phyloP scores from a whole-genome alignment of 2,888 invertebrate species.

The Chironomus tentans region DNA sequence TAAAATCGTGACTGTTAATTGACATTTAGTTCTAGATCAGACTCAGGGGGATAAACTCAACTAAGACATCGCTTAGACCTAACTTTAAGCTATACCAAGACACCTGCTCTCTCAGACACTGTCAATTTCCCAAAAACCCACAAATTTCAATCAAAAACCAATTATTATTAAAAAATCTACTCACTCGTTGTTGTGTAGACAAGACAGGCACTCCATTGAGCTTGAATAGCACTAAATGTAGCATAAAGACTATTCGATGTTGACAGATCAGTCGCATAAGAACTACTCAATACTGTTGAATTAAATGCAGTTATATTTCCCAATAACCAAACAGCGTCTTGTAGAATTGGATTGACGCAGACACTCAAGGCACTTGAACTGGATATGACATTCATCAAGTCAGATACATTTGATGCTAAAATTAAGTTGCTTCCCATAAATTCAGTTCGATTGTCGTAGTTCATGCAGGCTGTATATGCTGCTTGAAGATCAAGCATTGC shows the following conservation, averaged over 20 bases:
- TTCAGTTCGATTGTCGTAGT: background rate
- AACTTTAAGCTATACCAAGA: too few species aligned
- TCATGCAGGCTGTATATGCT: background rate
- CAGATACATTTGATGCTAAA: background rate
- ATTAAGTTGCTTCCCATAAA: background rate
- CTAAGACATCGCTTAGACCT: too few species aligned
- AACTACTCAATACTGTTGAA: background rate
- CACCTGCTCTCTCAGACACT: too few species aligned
- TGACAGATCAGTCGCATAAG: background rate
- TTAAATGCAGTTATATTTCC: background rate
- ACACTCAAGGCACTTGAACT: background rate
- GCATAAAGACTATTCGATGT: background rate
- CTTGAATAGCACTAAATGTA: background rate
- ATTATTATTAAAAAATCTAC: too few species aligned
- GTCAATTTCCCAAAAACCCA: too few species aligned
- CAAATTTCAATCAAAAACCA: too few species aligned
- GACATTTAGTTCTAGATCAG: too few species aligned
- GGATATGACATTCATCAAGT: background rate
- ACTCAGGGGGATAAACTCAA: too few species aligned
- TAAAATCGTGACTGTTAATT: too few species aligned
- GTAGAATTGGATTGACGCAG: background rate
- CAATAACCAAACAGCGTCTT: background rate
- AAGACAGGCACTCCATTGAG: too few species aligned
- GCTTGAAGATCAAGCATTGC: background rate
- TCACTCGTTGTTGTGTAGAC: too few species aligned